Evolutionary conservation across 1,140 invertebrate species (phyloP), one percentile per base, ranked within the genome.

Genomic region (Galendromus occidentalis): DNA sequence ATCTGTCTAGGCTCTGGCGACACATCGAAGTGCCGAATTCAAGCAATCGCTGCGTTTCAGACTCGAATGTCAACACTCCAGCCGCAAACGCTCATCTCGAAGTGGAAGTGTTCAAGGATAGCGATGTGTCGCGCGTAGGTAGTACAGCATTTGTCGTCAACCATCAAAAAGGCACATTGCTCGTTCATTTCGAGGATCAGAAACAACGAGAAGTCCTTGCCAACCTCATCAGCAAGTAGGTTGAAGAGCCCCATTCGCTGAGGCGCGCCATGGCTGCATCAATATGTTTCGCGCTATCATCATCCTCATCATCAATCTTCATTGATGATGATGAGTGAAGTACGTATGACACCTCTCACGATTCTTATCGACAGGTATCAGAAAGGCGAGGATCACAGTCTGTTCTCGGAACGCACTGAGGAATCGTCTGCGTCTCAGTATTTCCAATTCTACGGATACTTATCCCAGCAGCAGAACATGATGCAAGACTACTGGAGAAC

Each of bases 381-480:
- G 67, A 66, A 67, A 42, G 69, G 70, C 12, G 66, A 66, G n/a
- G 51, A 65, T 42, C 66, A 69, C 55, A 92, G 88, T 0, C 85
- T 92, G 65, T 98, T 98, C 77, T 87, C 88, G n/a, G 86, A 92
- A 68, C 81, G 94, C 74, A 97, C 94, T 25, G 94, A 97, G 75
- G 91, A 96, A 72, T 91, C 92, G 0, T 96, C 92, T 20, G 93
- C 93, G 33, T 87, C 88, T 75, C 93, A 97, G 75, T 98, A 98
- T 81, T 98, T 91, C 73, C 85, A 98, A 80, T 98, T 98, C 78
- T 98, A 98, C 78, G 92, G 94, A 65, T 98, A 96, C 78, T 78
- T 99, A 65, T 96, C 91, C 55, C 95, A 99, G 75, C 95, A 99
- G 76, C 95, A 99, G 78, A 99, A 99, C 74, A 98, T 99, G 95